Conservation (phyloP, 1,140 invertebrate species). For the Aphidius ervi region DNA sequence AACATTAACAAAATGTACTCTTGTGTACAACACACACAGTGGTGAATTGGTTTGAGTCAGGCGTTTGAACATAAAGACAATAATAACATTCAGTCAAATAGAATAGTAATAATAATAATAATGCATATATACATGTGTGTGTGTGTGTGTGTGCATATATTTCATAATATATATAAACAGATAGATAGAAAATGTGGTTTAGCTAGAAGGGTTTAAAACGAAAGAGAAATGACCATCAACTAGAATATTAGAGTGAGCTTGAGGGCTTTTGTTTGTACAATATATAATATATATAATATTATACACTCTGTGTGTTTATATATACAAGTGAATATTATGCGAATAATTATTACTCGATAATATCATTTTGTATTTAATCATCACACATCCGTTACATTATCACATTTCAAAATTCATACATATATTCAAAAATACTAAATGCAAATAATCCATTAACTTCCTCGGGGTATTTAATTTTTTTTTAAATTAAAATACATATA, state of each 20-base stretch:
- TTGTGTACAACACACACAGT: conserved; percentile 11
- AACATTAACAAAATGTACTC: conserved; percentile 10
- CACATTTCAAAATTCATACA: too few species aligned
- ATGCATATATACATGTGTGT: background rate
- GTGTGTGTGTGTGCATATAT: background rate
- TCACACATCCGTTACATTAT: conserved; percentile 2
- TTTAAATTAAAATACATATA: too few species aligned
- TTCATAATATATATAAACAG: background rate
- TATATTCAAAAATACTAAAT: too few species aligned
- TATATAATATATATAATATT: conserved; percentile 8
- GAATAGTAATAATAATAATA: background rate
- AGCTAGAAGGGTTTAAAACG: conserved; percentile 9
- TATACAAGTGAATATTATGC: conserved; percentile 7
- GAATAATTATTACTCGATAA: conserved; percentile 5
- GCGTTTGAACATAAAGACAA: conserved; percentile 27
- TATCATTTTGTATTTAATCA: conserved; percentile 14
- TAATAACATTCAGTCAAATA: conserved; percentile 25
- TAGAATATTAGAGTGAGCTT: conserved; percentile 8
- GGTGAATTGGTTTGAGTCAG: background rate
- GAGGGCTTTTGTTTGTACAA: conserved; percentile 18
- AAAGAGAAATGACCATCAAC: conserved; percentile 13
- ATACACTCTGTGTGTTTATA: conserved; percentile 1
- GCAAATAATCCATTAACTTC: too few species aligned
- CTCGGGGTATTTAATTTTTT: too few species aligned
- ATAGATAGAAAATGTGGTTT: background rate